phyloP scores from a whole-genome alignment of 64 coral and sea anemone genomes.

The Montipora foliosa region DNA sequence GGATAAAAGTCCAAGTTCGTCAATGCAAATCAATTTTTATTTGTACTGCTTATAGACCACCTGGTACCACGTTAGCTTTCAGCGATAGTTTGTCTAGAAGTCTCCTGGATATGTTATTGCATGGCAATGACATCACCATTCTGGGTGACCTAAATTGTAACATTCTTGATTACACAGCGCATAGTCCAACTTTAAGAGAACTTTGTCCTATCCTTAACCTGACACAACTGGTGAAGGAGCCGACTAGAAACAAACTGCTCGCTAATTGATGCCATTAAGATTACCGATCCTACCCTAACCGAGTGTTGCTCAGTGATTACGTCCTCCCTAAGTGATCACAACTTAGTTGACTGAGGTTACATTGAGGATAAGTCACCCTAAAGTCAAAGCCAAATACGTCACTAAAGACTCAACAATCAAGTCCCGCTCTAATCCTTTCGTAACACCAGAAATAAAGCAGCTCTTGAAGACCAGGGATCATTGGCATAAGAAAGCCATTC shows the following conservation, averaged over 20 bases:
- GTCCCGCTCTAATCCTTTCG: conserved; percentile 30
- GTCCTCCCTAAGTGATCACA: conserved; percentile 36
- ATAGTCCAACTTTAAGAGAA: not conserved
- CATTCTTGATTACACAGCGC: not conserved
- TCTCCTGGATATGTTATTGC: conserved; percentile 27
- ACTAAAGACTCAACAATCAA: conserved; percentile 38
- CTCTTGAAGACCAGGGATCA: conserved; percentile 56
- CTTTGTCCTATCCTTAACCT: not conserved
- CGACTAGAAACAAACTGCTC: conserved; percentile 16
- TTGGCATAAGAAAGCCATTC: conserved; percentile 59
- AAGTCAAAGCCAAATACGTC: conserved; percentile 40
- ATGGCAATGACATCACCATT: not conserved
- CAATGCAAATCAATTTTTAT: too few species aligned
- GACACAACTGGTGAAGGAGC: conserved; percentile 18
- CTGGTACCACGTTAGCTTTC: conserved; percentile 19
- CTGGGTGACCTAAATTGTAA: too few species aligned
- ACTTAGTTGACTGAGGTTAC: not conserved
- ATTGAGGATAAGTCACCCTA: not conserved
- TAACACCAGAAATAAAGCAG: not conserved
- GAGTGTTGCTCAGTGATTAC: conserved; percentile 13
- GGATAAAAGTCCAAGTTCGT: not conserved
- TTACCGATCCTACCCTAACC: not conserved
- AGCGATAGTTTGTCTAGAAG: conserved; percentile 45
- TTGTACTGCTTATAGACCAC: not conserved
- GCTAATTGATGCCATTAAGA: not conserved